A percentile compares a stretch with the other conserved stretches of the same genome.
These are phyloP conservation scores for Melanotaenia pygmaea DNA, from an alignment of 2,797 vertebrate species.

Conservation along the genomic window DNA sequence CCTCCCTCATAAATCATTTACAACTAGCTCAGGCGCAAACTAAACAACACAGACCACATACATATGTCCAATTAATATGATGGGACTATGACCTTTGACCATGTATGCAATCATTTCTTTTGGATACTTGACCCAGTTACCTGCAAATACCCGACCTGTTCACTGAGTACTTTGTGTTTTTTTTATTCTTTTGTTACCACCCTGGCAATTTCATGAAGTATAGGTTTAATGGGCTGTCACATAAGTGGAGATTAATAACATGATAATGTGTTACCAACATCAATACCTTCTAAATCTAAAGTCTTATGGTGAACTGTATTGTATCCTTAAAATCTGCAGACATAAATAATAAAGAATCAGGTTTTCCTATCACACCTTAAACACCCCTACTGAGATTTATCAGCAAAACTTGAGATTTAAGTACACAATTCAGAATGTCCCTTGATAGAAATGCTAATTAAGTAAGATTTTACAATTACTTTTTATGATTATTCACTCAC, in stretches of 20 bases:
- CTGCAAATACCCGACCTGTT: background rate
- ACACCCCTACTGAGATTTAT: background rate
- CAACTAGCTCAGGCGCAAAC: constrained; percentile 31
- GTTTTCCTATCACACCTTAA: background rate
- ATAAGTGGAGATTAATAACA: background rate
- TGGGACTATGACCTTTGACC: constrained; percentile 6
- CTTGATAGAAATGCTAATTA: background rate
- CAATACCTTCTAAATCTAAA: background rate
- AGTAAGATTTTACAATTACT: background rate
- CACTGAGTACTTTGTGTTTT: background rate
- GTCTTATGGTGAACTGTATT: too few species aligned
- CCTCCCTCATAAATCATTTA: constrained; percentile 75
- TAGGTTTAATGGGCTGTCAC: background rate
- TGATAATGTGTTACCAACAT: background rate
- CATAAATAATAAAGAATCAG: background rate
- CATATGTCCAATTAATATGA: constrained; percentile 18
- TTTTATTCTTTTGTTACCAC: constrained; percentile 2
- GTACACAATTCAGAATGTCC: background rate
- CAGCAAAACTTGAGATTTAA: background rate
- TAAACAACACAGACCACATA: constrained; percentile 41
- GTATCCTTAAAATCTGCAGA: background rate
- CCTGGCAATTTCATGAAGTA: background rate
- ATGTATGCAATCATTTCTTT: background rate
- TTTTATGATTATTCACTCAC: too few species aligned
- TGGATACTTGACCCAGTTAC: background rate